Conservation (phyloP, 1,140 invertebrate species). For the Musca domestica region DNA sequence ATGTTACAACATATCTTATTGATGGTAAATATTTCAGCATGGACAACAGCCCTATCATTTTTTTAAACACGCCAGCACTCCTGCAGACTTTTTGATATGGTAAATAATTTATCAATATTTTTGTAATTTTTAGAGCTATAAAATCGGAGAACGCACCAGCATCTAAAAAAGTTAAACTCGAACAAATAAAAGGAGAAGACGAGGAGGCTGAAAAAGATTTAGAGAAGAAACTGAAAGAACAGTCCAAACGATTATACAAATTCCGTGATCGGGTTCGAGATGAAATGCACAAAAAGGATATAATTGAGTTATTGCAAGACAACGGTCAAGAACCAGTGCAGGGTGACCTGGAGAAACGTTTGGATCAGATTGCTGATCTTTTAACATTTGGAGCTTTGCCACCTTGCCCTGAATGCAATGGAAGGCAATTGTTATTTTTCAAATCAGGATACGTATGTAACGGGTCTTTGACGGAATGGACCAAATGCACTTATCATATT, state of each 20-base stretch:
- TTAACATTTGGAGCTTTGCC: conserved; percentile 84
- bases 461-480: conserved; percentile 86
- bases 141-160: conserved; percentile 60
- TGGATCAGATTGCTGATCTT: conserved; percentile 77
- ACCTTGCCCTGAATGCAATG: conserved; percentile 77
- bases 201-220: conserved; percentile 55
- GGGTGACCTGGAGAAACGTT: conserved; percentile 66
- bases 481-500: conserved; percentile 76
- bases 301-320: conserved; percentile 65
- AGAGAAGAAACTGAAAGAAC: conserved; percentile 65
- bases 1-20: no score
- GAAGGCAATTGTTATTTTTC: conserved; percentile 69
- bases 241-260: conserved; percentile 78
- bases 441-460: conserved; percentile 77
- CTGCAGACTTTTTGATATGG: no score
- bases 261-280: conserved; percentile 58
- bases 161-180: conserved; percentile 69
- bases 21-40: no score
- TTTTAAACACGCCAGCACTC: no score
- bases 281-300: conserved; percentile 60
- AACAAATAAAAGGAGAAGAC: conserved; percentile 59
- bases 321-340: conserved; percentile 71
- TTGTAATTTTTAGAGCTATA: conserved; percentile 54
- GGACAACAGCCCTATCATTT: no score
- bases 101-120: conserved; percentile 22